Conservation (phyloP, 2,888 invertebrate species). For the Ctena decussata region DNA sequence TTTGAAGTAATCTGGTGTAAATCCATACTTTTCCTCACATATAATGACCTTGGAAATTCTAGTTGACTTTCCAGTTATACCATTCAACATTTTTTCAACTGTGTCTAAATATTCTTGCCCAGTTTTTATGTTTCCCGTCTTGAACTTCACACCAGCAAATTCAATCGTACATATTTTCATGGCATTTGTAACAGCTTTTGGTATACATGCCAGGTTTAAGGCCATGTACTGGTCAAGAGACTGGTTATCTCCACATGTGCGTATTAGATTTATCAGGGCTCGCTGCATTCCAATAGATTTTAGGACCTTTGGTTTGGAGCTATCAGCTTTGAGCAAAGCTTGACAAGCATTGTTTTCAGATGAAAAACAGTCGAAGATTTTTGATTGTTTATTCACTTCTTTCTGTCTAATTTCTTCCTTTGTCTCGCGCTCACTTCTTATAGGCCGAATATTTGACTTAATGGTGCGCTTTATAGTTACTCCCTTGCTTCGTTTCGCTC, state of each 20-base stretch:
- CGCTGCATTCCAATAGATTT: constrained; percentile 37
- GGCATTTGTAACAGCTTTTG: constrained; percentile 7
- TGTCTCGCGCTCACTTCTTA: constrained; percentile 27
- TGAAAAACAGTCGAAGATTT: constrained; percentile 1
- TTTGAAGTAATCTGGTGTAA: constrained; percentile 56
- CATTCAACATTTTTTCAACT: constrained; percentile 25
- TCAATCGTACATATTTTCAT: constrained; percentile 41
- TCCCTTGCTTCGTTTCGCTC: constrained; percentile 42
- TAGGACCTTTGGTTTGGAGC: constrained; percentile 47
- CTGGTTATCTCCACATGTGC: neutral
- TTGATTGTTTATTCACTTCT: constrained; percentile 23
- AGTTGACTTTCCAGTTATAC: constrained; percentile 3
- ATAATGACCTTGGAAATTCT: constrained; percentile 34
- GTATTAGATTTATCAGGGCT: constrained; percentile 25
- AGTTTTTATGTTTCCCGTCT: constrained; percentile 23
- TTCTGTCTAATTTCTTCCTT: constrained; percentile 36
- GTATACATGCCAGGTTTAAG: constrained; percentile 15
- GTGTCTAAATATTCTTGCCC: constrained; percentile 29
- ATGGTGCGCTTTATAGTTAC: constrained; percentile 36
- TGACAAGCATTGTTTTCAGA: constrained; percentile 53
- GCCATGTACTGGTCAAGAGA: neutral
- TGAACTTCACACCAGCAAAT: constrained; percentile 49
- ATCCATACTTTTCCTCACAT: constrained; percentile 66
- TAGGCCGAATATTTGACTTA: constrained; percentile 16
- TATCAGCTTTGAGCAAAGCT: constrained; percentile 44